phyloP scores from a whole-genome alignment of 2,888 invertebrate genomes.

The Falcaria lacertinaria region DNA sequence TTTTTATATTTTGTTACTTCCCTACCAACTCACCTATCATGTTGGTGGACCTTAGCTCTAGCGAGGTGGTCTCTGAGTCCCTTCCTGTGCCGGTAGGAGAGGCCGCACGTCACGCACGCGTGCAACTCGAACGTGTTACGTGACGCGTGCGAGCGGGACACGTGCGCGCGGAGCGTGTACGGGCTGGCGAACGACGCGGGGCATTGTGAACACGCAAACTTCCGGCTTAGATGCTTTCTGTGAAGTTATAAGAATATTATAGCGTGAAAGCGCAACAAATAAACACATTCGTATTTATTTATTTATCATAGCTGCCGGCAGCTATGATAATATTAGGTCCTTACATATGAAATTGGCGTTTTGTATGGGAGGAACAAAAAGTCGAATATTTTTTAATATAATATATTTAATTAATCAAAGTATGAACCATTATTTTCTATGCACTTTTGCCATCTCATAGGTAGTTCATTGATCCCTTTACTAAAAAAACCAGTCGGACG shows the following conservation, averaged over 20 bases:
- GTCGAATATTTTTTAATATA: too few relatives aligned
- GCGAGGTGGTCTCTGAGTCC: constrained; percentile 45
- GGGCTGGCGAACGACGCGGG: constrained; percentile 47
- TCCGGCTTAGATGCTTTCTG: constrained; percentile 58
- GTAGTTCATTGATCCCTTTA: too few relatives aligned
- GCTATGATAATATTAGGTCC: too few relatives aligned
- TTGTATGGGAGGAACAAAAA: too few relatives aligned
- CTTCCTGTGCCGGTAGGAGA: constrained; percentile 35
- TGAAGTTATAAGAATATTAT: constrained; percentile 14
- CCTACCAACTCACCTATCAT: constrained; percentile 50
- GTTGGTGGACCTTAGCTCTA: constrained; percentile 42
- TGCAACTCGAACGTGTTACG: constrained; percentile 7
- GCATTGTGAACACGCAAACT: constrained; percentile 52
- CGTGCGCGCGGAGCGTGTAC: constrained; percentile 32
- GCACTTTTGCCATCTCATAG: too few relatives aligned
- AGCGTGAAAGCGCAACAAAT: too few relatives aligned
- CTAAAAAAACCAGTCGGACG: too few relatives aligned
- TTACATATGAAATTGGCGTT: too few relatives aligned
- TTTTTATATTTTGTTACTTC: constrained; percentile 3
- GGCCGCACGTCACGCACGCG: constrained; percentile 34
- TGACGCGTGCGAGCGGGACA: neutral
- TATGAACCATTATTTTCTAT: too few relatives aligned
- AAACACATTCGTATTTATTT: too few relatives aligned
- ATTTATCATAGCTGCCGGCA: too few relatives aligned
- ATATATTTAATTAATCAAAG: too few relatives aligned